Evolutionary conservation across 1,140 invertebrate species (phyloP).

Genomic region (Armadillidium nasatum): DNA sequence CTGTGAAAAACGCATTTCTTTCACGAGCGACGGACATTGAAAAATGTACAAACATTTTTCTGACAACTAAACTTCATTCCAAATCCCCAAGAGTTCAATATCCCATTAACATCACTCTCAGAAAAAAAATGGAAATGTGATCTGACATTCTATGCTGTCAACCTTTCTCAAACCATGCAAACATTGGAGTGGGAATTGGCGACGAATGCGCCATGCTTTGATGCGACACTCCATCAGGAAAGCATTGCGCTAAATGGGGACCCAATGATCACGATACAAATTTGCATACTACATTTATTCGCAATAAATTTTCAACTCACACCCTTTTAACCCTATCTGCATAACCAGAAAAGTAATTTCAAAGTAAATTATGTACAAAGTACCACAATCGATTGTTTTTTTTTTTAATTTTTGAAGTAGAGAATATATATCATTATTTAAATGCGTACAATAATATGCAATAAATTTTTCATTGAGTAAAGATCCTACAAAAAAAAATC

Average conservation of each 20-base stretch:
- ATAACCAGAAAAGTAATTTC: too few relatives aligned
- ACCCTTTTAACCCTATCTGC: too few relatives aligned
- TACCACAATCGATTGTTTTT: too few relatives aligned
- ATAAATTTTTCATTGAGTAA: too few relatives aligned
- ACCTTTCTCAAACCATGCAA: neutral
- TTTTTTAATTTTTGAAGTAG: too few relatives aligned
- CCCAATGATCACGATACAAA: constrained; percentile 7
- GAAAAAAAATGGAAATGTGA: neutral
- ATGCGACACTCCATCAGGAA: neutral
- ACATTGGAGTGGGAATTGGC: neutral
- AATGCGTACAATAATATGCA: too few relatives aligned
- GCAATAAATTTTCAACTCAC: neutral
- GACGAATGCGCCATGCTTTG: neutral
- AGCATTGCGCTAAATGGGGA: neutral
- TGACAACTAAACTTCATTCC: neutral
- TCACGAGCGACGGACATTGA: neutral
- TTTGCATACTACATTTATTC: neutral
- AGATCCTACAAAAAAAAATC: too few relatives aligned
- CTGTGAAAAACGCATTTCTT: neutral
- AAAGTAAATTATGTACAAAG: too few relatives aligned
- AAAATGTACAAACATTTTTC: neutral
- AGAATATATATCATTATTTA: too few relatives aligned
- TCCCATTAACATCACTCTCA: neutral
- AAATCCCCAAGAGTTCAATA: constrained; percentile 2
- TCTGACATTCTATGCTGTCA: neutral